Conservation (phyloP, 2,888 invertebrate species). For the Eugnorisma glareosa region DNA sequence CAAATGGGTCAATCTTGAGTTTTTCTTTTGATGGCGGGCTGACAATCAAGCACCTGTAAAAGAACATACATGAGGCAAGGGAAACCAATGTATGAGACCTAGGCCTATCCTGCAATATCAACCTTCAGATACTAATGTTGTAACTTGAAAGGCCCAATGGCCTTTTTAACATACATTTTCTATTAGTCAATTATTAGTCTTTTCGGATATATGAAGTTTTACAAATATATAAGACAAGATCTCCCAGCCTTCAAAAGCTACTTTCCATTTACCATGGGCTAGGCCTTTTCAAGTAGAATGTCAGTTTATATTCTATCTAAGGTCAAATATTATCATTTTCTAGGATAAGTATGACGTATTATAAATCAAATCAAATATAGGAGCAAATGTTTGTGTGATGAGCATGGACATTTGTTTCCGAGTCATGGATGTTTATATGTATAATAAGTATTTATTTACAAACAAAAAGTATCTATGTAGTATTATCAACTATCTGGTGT, state of each 20-base stretch:
- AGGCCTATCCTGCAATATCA: background rate
- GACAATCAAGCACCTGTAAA: conserved; percentile 91
- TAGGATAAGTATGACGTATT: background rate
- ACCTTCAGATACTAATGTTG: background rate
- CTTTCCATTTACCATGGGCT: too few species aligned
- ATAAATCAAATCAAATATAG: background rate
- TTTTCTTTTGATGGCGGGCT: conserved; percentile 92
- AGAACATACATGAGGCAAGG: conserved; percentile 9
- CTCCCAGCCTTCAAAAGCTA: background rate
- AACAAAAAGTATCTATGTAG: too few species aligned
- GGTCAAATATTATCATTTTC: too few species aligned
- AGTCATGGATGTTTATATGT: too few species aligned
- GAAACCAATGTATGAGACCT: background rate
- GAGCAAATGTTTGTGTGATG: too few species aligned
- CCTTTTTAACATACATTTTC: too few species aligned
- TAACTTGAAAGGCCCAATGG: background rate
- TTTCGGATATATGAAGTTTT: background rate
- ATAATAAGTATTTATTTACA: too few species aligned
- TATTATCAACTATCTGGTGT: too few species aligned
- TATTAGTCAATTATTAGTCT: background rate
- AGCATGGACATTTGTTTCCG: too few species aligned
- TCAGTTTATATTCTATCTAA: too few species aligned
- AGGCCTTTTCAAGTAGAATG: too few species aligned
- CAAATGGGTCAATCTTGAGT: conserved; percentile 92
- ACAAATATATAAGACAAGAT: background rate